Evolutionary conservation across 23 tunicate genomes (phyloP).

Genomic region (Ascidia mentula): DNA sequence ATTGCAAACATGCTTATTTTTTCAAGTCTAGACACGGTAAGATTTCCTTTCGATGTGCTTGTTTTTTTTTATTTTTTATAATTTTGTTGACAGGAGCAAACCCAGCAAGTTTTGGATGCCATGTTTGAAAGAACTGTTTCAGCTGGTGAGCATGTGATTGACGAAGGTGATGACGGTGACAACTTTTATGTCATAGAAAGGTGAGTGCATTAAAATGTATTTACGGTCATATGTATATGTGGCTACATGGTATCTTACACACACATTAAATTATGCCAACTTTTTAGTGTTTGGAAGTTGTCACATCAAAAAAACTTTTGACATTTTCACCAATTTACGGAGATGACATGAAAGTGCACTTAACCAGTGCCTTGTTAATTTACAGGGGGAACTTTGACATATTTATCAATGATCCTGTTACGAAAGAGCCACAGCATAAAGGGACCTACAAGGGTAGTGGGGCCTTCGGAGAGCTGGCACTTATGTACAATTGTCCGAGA

Average conservation of each 20-base stretch:
- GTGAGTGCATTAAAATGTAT: no score
- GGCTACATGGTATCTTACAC: no score
- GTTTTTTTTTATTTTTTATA: neutral
- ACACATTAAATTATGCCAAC: no score
- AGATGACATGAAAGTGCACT: neutral
- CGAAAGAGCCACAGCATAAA: slow-evolving; percentile 67
- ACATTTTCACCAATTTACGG: neutral
- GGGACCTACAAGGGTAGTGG: slow-evolving; percentile 93
- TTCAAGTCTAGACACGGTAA: slow-evolving; percentile 64
- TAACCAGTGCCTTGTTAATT: no score
- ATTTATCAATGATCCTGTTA: slow-evolving; percentile 76
- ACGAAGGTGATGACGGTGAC: slow-evolving; percentile 99
- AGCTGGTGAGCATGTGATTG: slow-evolving; percentile 93
- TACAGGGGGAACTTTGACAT: slow-evolving; percentile 89
- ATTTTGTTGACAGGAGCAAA: slow-evolving; percentile 66
- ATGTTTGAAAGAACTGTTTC: slow-evolving; percentile 84
- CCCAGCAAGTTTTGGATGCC: slow-evolving; percentile 85
- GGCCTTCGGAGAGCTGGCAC: slow-evolving; percentile 94
- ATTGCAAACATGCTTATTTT: slow-evolving; percentile 72
- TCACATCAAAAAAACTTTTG: no score
- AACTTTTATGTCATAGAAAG: slow-evolving; percentile 98
- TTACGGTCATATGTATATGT: no score
- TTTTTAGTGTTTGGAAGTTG: no score
- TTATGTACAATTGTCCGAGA: slow-evolving; percentile 97
- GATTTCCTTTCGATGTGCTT: neutral